Evolutionary conservation across 2,888 invertebrate genomes (phyloP).

Genomic region (Platerodrilus igneus): DNA sequence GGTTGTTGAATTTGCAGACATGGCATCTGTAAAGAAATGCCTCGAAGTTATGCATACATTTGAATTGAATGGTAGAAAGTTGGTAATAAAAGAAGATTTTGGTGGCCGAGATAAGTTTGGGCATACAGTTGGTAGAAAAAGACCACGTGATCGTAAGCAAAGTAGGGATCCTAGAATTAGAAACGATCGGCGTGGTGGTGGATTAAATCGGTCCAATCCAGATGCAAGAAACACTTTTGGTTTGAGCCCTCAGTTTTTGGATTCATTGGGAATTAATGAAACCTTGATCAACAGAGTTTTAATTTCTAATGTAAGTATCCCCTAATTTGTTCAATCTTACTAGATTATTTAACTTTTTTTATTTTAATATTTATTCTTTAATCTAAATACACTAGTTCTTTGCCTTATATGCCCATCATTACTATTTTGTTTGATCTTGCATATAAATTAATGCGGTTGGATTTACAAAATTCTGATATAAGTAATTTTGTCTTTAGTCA

Average conservation of each 20-base stretch:
- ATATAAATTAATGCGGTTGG: too few relatives aligned
- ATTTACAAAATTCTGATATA: too few relatives aligned
- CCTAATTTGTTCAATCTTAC: too few relatives aligned
- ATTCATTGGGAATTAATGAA: slow-evolving; percentile 88
- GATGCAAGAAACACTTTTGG: slow-evolving; percentile 81
- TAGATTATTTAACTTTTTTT: too few relatives aligned
- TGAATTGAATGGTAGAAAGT: slow-evolving; percentile 87
- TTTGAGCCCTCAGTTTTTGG: slow-evolving; percentile 88
- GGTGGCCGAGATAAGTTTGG: slow-evolving; percentile 71
- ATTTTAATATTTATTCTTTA: too few relatives aligned
- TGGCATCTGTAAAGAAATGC: slow-evolving; percentile 83
- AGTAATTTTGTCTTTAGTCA: too few relatives aligned
- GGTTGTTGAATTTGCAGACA: slow-evolving; percentile 88
- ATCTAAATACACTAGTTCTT: too few relatives aligned
- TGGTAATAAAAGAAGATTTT: slow-evolving; percentile 87
- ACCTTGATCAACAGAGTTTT: slow-evolving; percentile 93
- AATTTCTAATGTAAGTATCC: slow-evolving; percentile 96
- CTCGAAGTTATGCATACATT: slow-evolving; percentile 92
- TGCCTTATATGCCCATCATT: too few relatives aligned
- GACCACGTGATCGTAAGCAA: slow-evolving; percentile 40
- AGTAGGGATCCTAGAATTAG: slow-evolving; percentile 38
- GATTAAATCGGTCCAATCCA: slow-evolving; percentile 37
- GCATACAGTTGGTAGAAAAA: slow-evolving; percentile 41
- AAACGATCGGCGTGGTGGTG: slow-evolving; percentile 46
- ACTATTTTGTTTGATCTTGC: too few relatives aligned